A percentile compares a stretch with the other conserved stretches of the same genome.
Evolutionary conservation across 92 coral and sea anemone species (phyloP).

Genomic region (Parazoanthus swiftii): DNA sequence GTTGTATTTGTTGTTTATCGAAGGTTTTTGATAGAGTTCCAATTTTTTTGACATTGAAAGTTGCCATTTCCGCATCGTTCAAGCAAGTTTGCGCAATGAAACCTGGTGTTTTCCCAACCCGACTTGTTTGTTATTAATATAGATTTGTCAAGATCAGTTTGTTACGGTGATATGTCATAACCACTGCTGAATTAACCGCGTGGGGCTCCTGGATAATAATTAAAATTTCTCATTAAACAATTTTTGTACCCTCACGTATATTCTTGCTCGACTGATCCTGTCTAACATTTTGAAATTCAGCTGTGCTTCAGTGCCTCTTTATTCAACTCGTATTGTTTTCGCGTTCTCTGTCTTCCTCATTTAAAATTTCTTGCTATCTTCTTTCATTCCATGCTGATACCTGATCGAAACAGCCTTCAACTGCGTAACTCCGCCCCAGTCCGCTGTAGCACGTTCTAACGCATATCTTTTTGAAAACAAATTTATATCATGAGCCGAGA

Average conservation of each 20-base stretch:
- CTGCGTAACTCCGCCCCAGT: background rate
- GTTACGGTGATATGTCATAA: background rate
- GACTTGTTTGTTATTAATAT: background rate
- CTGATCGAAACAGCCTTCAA: background rate
- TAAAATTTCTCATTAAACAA: background rate
- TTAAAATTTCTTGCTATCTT: background rate
- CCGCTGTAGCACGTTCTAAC: slow-evolving; percentile 12
- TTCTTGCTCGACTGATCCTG: background rate
- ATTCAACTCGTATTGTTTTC: background rate
- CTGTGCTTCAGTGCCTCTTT: background rate
- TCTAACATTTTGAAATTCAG: background rate
- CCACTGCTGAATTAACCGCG: background rate
- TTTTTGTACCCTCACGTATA: background rate
- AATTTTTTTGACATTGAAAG: background rate
- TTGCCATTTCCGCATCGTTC: slow-evolving; percentile 1
- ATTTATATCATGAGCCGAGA: no score
- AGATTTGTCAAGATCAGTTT: slow-evolving; percentile 6
- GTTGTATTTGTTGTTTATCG: background rate
- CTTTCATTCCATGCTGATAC: background rate
- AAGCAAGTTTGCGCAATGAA: slow-evolving; percentile 1
- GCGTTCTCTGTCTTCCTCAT: no score
- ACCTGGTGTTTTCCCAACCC: background rate
- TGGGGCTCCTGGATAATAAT: background rate
- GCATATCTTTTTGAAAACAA: background rate
- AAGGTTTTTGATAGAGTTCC: background rate